phyloP scores from a whole-genome alignment of 2,888 invertebrate species.

The Clostera curtula region DNA sequence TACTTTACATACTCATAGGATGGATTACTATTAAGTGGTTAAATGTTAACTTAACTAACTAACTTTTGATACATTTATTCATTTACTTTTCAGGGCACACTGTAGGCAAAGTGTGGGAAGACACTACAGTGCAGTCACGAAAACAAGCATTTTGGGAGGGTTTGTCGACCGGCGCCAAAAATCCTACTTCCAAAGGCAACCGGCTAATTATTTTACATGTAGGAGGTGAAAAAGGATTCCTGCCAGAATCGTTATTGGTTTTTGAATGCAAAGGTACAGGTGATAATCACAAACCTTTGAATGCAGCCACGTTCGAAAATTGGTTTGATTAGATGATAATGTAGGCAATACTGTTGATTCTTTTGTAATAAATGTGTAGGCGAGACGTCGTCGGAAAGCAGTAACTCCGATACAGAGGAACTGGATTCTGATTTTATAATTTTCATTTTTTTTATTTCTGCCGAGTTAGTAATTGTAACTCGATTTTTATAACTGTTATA shows the following conservation, averaged over 20 bases:
- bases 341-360: no score
- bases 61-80: slow-evolving; percentile 5
- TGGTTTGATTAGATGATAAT: no score
- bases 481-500: no score
- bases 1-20: not conserved
- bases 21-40: not conserved
- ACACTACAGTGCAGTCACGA: slow-evolving; percentile 7
- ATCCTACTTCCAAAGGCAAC: slow-evolving; percentile 9
- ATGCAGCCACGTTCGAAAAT: slow-evolving; percentile 5
- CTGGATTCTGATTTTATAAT: no score
- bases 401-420: no score
- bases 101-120: slow-evolving; percentile 9
- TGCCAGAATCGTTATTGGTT: slow-evolving; percentile 3
- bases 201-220: slow-evolving; percentile 10
- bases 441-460: no score
- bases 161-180: slow-evolving; percentile 9
- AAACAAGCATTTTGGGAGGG: slow-evolving; percentile 11
- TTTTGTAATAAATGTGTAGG: no score
- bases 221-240: slow-evolving; percentile 3
- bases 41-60: slow-evolving; percentile 3
- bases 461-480: no score
- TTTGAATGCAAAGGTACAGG: slow-evolving; percentile 5
- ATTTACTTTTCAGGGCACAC: slow-evolving; percentile 11
- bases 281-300: slow-evolving; percentile 8
- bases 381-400: no score